Conservation (phyloP, 2,113 vertebrate species). For the Lepus timidus region DNA sequence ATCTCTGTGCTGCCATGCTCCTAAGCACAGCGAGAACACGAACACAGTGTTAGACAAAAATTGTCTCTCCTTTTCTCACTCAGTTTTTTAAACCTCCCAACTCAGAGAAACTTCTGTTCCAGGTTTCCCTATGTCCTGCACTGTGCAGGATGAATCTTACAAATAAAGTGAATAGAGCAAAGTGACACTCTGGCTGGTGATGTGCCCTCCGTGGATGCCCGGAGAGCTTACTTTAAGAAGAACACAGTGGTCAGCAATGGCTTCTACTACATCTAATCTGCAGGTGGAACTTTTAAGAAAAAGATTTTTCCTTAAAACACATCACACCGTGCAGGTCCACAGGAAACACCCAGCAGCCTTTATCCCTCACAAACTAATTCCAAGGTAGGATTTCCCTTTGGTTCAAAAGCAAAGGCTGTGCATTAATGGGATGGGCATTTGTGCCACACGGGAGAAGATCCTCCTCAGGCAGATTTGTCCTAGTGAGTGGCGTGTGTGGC, state of each 20-base stretch:
- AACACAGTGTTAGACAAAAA: not conserved
- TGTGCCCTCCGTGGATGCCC: not conserved
- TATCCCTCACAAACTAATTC: constrained; percentile 29
- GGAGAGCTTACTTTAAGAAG: constrained; percentile 19
- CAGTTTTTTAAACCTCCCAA: not conserved
- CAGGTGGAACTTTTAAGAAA: constrained; percentile 45
- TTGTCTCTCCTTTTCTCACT: not conserved
- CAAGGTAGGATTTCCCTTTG: constrained; percentile 42
- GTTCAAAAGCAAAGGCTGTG: constrained; percentile 51
- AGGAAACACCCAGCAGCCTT: constrained; percentile 10
- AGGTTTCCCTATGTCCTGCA: not conserved
- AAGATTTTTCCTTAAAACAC: constrained; percentile 42
- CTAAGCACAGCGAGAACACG: not conserved
- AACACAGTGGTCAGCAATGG: not conserved
- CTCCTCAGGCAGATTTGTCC: constrained; percentile 28
- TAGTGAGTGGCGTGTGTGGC: not conserved
- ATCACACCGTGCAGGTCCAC: not conserved
- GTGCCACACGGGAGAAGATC: not conserved
- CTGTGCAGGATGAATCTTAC: constrained; percentile 10
- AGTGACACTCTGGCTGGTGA: too few species aligned
- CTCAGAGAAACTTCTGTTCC: not conserved
- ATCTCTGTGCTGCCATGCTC: not conserved
- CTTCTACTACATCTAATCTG: not conserved
- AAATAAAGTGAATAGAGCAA: not conserved
- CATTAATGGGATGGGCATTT: constrained; percentile 27